Percentiles rank a stretch among this genome's conserved stretches.
Conservation (phyloP, 2,113 vertebrate genomes). For the Murina feae region DNA sequence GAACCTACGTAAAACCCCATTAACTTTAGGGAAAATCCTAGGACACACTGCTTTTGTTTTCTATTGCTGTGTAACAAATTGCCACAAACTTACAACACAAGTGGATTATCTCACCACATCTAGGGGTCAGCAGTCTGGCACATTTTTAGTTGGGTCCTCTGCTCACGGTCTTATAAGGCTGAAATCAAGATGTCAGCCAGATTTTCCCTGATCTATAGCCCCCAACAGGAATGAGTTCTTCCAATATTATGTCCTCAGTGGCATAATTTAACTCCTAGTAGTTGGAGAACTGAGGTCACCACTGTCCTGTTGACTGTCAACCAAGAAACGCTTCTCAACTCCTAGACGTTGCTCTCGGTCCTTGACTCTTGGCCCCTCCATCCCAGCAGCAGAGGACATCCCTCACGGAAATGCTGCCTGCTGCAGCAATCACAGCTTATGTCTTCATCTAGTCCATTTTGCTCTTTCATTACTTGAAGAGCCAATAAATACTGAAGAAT, state of each 20-base stretch:
- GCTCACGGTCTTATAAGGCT: background rate
- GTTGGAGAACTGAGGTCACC: background rate
- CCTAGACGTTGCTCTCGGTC: background rate
- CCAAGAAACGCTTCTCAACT: background rate
- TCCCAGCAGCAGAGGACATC: background rate
- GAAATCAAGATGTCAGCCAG: background rate
- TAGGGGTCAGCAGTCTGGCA: background rate
- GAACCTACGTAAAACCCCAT: background rate
- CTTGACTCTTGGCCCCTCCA: background rate
- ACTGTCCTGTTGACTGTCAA: background rate
- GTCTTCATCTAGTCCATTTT: background rate
- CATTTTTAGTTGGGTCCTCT: background rate
- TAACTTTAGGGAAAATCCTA: background rate
- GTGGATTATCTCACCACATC: background rate
- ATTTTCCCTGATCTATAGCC: background rate
- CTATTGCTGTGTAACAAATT: background rate
- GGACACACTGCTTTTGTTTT: background rate
- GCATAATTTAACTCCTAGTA: background rate
- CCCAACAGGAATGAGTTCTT: background rate
- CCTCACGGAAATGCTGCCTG: background rate
- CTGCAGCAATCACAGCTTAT: background rate
- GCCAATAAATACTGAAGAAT: background rate
- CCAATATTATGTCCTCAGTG: background rate
- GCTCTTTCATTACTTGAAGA: constrained; percentile 13
- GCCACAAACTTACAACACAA: background rate